These are phyloP conservation scores for Margarornis squamiger DNA, from an alignment of 2,797 vertebrate genomes.

Conservation along the genomic window DNA sequence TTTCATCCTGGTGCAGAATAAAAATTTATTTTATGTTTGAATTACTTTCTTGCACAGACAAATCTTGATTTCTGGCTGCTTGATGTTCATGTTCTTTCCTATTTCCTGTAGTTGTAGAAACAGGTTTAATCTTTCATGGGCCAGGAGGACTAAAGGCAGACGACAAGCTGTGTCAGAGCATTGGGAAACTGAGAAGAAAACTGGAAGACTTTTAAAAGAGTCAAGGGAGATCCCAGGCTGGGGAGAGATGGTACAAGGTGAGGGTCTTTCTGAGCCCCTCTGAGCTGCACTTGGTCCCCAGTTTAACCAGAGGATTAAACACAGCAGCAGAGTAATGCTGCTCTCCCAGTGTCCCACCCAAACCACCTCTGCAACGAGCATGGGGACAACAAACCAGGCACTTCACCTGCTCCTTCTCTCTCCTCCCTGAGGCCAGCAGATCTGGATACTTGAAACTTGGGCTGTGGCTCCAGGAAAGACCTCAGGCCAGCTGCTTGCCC, in stretches of 20 bases:
- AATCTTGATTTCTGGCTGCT: not conserved
- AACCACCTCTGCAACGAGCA: not conserved
- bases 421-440: not conserved
- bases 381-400: not conserved
- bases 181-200: not conserved
- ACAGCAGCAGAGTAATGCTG: not conserved
- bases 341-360: not conserved
- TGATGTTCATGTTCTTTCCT: not conserved
- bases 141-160: not conserved
- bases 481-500: not conserved
- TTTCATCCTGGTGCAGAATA: not conserved
- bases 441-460: not conserved
- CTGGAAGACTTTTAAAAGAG: not conserved
- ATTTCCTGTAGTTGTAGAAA: not conserved
- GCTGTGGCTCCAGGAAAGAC: not conserved
- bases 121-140: not conserved
- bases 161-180: not conserved
- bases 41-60: not conserved
- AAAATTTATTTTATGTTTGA: not conserved
- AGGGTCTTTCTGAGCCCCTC: not conserved
- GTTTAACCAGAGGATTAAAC: not conserved
- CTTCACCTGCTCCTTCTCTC: not conserved
- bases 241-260: fast-evolving
- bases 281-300: not conserved
- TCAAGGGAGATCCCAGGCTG: not conserved